These are phyloP conservation scores for Cosmia pyralina DNA, from an alignment of 2,888 invertebrate species.

Conservation along the genomic window DNA sequence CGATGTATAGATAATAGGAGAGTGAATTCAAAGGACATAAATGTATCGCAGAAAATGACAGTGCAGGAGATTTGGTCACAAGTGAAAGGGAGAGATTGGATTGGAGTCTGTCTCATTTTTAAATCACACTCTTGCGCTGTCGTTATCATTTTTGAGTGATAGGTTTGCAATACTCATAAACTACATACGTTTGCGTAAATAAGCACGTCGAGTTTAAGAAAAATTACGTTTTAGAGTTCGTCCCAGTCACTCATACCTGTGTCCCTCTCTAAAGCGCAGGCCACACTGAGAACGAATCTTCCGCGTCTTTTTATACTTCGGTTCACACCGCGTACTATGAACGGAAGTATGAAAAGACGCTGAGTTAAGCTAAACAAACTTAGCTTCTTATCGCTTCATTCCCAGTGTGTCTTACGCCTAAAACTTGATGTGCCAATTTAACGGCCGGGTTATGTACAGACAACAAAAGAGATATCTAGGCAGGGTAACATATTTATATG, in stretches of 20 bases:
- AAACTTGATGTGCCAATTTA: not conserved
- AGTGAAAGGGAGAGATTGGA: not conserved
- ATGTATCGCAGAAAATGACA: not conserved
- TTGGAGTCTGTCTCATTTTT: not conserved
- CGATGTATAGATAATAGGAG: not conserved
- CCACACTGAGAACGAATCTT: too few species aligned
- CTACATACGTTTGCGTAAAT: not conserved
- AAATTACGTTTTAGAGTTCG: too few species aligned
- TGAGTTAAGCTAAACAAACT: too few species aligned
- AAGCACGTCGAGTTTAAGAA: too few species aligned
- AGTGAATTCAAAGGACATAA: constrained; percentile 64
- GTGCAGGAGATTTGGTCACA: not conserved
- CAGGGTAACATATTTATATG: too few species aligned
- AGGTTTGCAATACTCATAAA: not conserved
- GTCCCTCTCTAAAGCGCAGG: not conserved
- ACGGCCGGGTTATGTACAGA: not conserved
- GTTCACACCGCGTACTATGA: too few species aligned
- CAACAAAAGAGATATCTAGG: too few species aligned
- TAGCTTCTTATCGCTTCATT: too few species aligned
- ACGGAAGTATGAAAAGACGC: too few species aligned
- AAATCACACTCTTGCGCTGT: constrained; percentile 5
- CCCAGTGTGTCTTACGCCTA: too few species aligned
- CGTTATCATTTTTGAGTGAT: not conserved
- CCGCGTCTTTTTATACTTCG: too few species aligned
- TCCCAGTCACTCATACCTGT: not conserved